Base-by-base conservation (phyloP, 2,113 vertebrate genomes). In the Numenius arquata region DNA sequence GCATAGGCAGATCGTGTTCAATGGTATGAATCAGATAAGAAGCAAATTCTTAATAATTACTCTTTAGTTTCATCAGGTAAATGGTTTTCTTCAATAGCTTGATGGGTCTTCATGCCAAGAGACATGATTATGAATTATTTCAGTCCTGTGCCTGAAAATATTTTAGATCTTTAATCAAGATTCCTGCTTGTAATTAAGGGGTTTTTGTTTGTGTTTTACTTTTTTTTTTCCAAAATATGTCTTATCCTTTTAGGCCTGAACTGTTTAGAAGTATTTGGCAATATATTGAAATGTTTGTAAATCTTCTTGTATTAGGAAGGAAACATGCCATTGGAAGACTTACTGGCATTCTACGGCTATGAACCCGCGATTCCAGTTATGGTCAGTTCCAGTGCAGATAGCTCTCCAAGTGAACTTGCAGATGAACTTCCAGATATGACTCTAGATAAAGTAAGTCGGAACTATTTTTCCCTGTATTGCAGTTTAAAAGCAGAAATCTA, bases 361-460 rank as follows among this genome's bases (percentile, higher is more conserved):
- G 99, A 99, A 92, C 97, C 98, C 5, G 96, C 98, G 21, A 96
- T 98, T 96, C 98, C 98, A 47, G 96, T 97, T 8, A 96, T 98
- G 59, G 98, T 98, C 20, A 98, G 98, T 84, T 99, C 99, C 74
- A 99, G 99, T 97, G 98, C 98, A 88, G 98, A 99, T 96, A 99
- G 99, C 95, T 99, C 99, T 41, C 99, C 99, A 66, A 99, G 98
- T 91, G 99, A 99, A 96, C 98, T 99, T 85, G 98, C 99, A n/a
- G 99, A 99, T 95, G 99, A 99, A 81, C 97, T 99, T 45, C 99
- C 99, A 62, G 99, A 99, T 93, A 99, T 99, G 99, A 99, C 99
- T 90, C 97, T 99, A 85, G 99, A 99, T 97, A 99, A 99, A 98
- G 99, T 99, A 95, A 98, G 97, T 97, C 9, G 25, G 30, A 92